Evolutionary conservation across 2,113 vertebrate species (phyloP), one percentile per base, ranked within the genome.

Genomic region (Zapus hudsonius): DNA sequence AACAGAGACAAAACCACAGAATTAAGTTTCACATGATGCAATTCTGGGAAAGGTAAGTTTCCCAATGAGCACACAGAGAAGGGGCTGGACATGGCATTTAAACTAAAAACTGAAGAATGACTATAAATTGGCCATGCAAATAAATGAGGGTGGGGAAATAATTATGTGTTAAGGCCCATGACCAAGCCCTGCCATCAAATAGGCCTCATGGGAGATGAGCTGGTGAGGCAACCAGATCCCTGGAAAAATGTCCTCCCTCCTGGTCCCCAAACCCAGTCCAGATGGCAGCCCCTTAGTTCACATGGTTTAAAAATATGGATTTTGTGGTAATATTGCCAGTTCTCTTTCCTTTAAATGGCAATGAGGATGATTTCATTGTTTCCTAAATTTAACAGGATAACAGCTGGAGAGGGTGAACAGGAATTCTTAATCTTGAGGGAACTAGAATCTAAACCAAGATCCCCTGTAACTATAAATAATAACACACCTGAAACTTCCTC

Each of bases 321-420:
- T 93, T 86, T 47, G 84, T 63, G 85, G 40, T 69, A 19, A 55
- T 72, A 64, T 70, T 90, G 38, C 25, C 64, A 31, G 0, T 78
- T 92, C 57, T 82, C 36, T 64, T 80, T 73, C n/a, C 31, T 93
- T 94, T 89, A 82, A 85, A 38, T 42, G 87, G 5, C 33, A 91
- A 47, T 2, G 10, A 44, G 64, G 64, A 63, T 3, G 10, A 47
- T 42, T 83, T 55, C 20, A 55, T 55, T 66, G 33, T 55, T 67
- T 57, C 55, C 27, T 64, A 69, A 73, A 76, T 80, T 78, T 66
- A 20, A 57, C 25, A 83, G 40, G 63, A 40, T 72, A 94, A 36
- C 75, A 92, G 75, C 89, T 31, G 87, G 55, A 72, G 8, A 17
- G 1, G 7, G 52, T 73, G 20, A 59, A 73, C 44, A 90, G 61